Base-by-base conservation (phyloP, 2,797 vertebrate genomes). In the Myotis planiceps region DNA sequence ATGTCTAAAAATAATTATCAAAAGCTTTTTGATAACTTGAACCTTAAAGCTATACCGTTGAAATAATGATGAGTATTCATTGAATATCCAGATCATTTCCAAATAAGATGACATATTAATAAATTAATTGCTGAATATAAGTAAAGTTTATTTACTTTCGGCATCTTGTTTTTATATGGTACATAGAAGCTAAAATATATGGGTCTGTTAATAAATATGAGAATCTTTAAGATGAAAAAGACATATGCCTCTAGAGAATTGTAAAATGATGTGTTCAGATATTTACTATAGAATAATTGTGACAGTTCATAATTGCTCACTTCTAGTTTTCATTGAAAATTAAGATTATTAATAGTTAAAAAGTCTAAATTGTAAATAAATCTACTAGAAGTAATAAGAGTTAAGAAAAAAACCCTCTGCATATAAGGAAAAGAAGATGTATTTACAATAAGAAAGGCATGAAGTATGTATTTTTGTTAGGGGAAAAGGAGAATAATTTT, bases 341-440 rank as follows among this genome's bases (percentile, higher is more conserved):
- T 49, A 32, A 27, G 68, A 49, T 68, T 82, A 47, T 32, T 93
- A 27, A 83, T 75, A 16, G 69, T 68, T 68, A 49, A 89, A 58
- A 68, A 94, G 68, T 93, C 69, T 45, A 58, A 65, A 66, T 49
- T 88, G 51, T 47, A 68, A 93, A 68, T 39, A 27, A 76, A 88
- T 76, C 39, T 82, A 32, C 63, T 49, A 39, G 49, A 82, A 34
- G 58, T 83, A 47, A 82, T 32, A 58, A 68, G 8, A 23, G 60
- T 72, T 49, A 76, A 78, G 6, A 23, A 68, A 68, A 88, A 68
- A n/a, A 15, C 1, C 16, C 8, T 32, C 42, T 75, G 19, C n/a
- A 32, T 76, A 32, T 29, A 47, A 74, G 5, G 21, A 58, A 78
- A 69, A 34, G 49, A 78, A 29, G 63, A 78, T 39, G 32, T 60